Base-by-base conservation (phyloP, 30 jellyfish, hydroid and myxozoan genomes). In the Chrysaora quinquecirrha region DNA sequence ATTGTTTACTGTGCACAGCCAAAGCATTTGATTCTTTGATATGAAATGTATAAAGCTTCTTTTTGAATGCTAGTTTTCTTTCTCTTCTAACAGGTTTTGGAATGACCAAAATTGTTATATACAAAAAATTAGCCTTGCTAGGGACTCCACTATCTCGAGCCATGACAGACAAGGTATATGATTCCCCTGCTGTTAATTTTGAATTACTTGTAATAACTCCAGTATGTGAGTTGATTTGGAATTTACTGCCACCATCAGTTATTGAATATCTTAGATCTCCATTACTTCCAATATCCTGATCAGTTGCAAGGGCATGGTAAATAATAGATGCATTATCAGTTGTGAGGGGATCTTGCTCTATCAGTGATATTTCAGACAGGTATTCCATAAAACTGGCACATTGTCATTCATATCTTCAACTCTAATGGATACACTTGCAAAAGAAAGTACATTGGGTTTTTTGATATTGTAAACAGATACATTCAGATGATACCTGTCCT, bases 331-430 rank as follows among this genome's bases (percentile, higher is more conserved):
- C 80, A 34, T 64, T 65, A 0, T 75, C 84, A 12, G 23, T 38
- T n/a, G 83, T 29, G 25, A 47, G 27, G 18, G 85, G 85, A 64
- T 66, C 61, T 63, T 85, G 96, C 31, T 76, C 85, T 7, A 83
- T 11, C 0, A 64, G 21, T 19, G 30, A 33, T 23, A 31, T 48
- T 25, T 22, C 25, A 21, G 43, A 12, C 46, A 12, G 71, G 32
- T 38, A 33, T 11, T 11, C 49, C 20, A 33, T 19, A 18, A 63
- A 19, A 28, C 71, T 4, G 99, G 99, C 28, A 69, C 87, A 82
- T 89, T 70, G 68, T 95, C 99, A 88, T 95, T 95, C 27, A 48
- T 75, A 81, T 95, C 99, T 20, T 71, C 74, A 19, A 95, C 97
- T 19, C 76, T 48, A 14, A 95, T 65, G 25, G 63, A 14, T 18